Conservation (phyloP, 1,140 invertebrate genomes). For the Drosophila equinoxialis region DNA sequence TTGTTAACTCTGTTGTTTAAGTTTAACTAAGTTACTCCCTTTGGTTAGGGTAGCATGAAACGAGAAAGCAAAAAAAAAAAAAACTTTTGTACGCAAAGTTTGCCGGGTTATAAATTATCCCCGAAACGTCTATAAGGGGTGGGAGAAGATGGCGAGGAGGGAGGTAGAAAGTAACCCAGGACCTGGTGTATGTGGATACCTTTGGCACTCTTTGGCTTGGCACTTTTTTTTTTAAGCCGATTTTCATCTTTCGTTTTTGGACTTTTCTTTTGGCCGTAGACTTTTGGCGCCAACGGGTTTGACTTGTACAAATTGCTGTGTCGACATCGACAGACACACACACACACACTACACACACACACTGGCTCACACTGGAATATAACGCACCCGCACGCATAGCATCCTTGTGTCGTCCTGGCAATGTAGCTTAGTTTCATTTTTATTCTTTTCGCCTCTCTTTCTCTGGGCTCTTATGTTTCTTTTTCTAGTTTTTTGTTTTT, state of each 20-base stretch:
- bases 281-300: slow-evolving; percentile 78
- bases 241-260: slow-evolving; percentile 70
- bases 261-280: slow-evolving; percentile 70
- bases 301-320: slow-evolving; percentile 81
- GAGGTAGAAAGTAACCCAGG: background rate
- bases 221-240: slow-evolving; percentile 63
- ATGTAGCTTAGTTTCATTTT: slow-evolving; percentile 38
- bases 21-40: background rate
- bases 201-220: slow-evolving; percentile 70
- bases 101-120: slow-evolving; percentile 78
- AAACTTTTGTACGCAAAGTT: slow-evolving; percentile 74
- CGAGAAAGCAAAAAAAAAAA: slow-evolving; percentile 21
- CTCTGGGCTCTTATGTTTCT: background rate
- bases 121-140: slow-evolving; percentile 5
- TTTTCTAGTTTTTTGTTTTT: slow-evolving; percentile 12
- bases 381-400: slow-evolving; percentile 73
- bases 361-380: slow-evolving; percentile 19
- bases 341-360: slow-evolving; percentile 20
- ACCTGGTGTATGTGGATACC: slow-evolving; percentile 52
- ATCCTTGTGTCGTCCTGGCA: slow-evolving; percentile 57
- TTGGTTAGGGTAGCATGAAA: slow-evolving; percentile 7
- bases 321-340: slow-evolving; percentile 52
- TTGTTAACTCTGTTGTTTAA: background rate
- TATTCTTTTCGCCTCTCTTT: slow-evolving; percentile 15
- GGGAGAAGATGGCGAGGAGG: background rate